Percentiles rank a stretch among this genome's conserved stretches.
phyloP scores from a whole-genome alignment of 2,888 invertebrate species.

The Drosophila paucipuncta region DNA sequence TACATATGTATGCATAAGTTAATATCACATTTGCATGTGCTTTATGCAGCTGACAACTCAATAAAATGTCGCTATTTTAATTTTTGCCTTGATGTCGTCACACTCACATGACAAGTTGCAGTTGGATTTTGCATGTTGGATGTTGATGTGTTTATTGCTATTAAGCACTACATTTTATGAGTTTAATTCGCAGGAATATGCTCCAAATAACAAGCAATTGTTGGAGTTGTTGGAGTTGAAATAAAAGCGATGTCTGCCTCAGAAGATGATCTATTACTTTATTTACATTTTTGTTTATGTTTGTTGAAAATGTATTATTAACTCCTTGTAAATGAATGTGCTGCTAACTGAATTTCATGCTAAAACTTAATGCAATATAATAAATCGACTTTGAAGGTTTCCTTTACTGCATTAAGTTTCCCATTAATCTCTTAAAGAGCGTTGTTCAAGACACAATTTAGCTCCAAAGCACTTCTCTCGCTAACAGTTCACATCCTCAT shows the following conservation, averaged over 20 bases:
- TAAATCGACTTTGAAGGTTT: constrained; percentile 1
- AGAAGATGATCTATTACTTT: neutral
- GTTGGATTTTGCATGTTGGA: constrained; percentile 38
- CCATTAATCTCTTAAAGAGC: constrained; percentile 19
- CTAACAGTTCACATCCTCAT: constrained; percentile 71
- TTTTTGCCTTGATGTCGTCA: constrained; percentile 63
- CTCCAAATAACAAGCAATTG: constrained; percentile 5
- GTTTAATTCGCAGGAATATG: constrained; percentile 53
- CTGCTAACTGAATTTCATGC: no score
- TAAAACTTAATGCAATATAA: neutral
- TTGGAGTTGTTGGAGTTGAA: neutral
- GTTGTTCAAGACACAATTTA: neutral
- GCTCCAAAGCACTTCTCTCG: constrained; percentile 19
- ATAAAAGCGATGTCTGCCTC: neutral
- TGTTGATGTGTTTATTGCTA: constrained; percentile 75
- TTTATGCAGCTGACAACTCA: constrained; percentile 76
- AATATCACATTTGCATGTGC: constrained; percentile 55
- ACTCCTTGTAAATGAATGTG: neutral
- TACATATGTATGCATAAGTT: constrained; percentile 22
- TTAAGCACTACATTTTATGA: constrained; percentile 57
- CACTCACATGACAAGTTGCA: constrained; percentile 61
- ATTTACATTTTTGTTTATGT: neutral
- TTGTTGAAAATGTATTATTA: neutral
- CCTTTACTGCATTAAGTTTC: constrained; percentile 2
- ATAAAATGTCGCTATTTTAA: constrained; percentile 76